Base-by-base conservation (phyloP, 1,140 invertebrate species). In the Harlomillsia oculata region DNA sequence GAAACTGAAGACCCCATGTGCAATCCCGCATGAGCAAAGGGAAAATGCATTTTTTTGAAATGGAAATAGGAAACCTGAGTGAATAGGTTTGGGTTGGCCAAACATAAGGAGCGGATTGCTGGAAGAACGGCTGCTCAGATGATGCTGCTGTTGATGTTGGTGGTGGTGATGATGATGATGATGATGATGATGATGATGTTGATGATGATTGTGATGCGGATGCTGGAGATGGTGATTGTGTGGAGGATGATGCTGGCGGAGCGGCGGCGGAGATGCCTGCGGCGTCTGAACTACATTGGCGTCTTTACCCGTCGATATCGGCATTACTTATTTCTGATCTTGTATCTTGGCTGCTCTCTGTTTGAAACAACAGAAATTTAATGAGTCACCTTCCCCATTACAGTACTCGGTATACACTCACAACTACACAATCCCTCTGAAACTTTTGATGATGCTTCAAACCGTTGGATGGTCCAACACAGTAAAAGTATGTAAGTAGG, bases 31-130 rank as follows among this genome's bases (percentile, higher is more conserved):
- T 26, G 21, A 26, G 2, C 6, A 26, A 45, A 26, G 23, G 1
- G 16, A 45, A n/a, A n/a, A n/a, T n/a, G n/a, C n/a, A n/a, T n/a
- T n/a, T n/a, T n/a, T 6, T 5, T 51, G 18, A 20, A 18, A 52
- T 41, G 13, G 6, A 20, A 34, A 6, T 44, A 23, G n/a, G 26
- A 6, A 44, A 55, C 53, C 32, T 46, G 53, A 37, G 30, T 37
- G 44, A 14, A 55, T 32, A 25, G 53, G 53, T 48, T 55, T 55
- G 4, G 53, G 53, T 28, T 55, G 53, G 13, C 32, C 25, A 20
- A 55, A 55, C 44, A 48, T 48, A 11, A 30, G 36, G 20, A 29
- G 29, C 5, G 30, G 34, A 28, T 25, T 36, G 21, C 11, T 46
- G 6, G 30, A 36, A 37, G 44, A 3, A 13, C 32, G 34, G 30